Percentiles rank a stretch among this genome's conserved stretches.
phyloP scores from a whole-genome alignment of 2,888 invertebrate genomes.

The Eupelmus urozonus region DNA sequence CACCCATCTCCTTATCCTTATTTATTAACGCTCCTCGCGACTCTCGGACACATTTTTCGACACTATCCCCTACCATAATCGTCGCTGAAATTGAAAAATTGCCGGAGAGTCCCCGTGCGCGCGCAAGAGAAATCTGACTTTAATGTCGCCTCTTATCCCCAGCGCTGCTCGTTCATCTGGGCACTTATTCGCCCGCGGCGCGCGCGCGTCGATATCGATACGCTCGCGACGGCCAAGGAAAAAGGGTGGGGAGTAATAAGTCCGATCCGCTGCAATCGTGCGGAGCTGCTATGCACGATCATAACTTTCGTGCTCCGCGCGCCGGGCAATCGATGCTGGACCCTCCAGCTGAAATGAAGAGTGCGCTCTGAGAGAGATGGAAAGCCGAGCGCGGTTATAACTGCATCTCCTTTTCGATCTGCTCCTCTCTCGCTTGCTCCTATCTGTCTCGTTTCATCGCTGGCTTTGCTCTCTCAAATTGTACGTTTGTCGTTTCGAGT shows the following conservation, averaged over 20 bases:
- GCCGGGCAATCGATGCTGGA: conserved; percentile 49
- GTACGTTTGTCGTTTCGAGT: conserved; percentile 21
- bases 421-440: background rate
- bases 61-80: conserved; percentile 22
- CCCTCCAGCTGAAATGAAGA: conserved; percentile 48
- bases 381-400: conserved; percentile 19
- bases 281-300: conserved; percentile 36
- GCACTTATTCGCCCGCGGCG: conserved; percentile 47
- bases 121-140: conserved; percentile 44
- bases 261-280: conserved; percentile 47
- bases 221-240: conserved; percentile 13
- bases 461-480: conserved; percentile 12
- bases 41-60: conserved; percentile 2
- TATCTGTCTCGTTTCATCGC: conserved; percentile 22
- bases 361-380: conserved; percentile 42
- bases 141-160: conserved; percentile 53
- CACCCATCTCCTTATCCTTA: conserved; percentile 23
- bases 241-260: conserved; percentile 46
- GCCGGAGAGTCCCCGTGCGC: conserved; percentile 4
- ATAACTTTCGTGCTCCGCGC: conserved; percentile 47
- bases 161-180: conserved; percentile 39
- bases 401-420: conserved; percentile 49
- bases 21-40: conserved; percentile 17
- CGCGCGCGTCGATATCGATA: conserved; percentile 41
- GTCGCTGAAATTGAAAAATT: conserved; percentile 54